Evolutionary conservation across 30 jellyfish, hydroid and myxozoan genomes (phyloP), one percentile per base, ranked within the genome.

Genomic region (Turritopsis dohrnii): DNA sequence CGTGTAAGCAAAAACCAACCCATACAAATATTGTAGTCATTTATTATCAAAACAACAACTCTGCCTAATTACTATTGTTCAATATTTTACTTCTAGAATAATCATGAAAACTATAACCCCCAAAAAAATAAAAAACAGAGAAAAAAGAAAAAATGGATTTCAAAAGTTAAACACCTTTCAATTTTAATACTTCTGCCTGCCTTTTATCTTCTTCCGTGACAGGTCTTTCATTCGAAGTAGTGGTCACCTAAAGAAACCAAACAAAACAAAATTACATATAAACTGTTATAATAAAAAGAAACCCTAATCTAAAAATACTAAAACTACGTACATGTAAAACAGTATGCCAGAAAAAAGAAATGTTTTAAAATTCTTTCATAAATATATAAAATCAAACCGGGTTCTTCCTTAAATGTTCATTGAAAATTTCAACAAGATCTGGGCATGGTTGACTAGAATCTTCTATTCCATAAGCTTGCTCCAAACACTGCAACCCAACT

Each of bases 401-500:
- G 28, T 66, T 66, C 76, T 66, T 66, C 76, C 24, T 74, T 52
- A 74, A 52, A 9, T 26, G 65, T 19, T 23, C 83, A 16, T 29
- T 30, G 41, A 22, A 74, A 7, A 24, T 74, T 21, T 24, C 54
- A 9, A 74, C 28, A 74, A 29, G 65, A 30, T 74, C 24, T 16
- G 26, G 60, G 9, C 54, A 69, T 69, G 87, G 52, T 17, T 88
- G 65, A 24, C 26, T 54, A 13, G 77, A 29, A 28, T 54, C 88
- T 28, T 84, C 88, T 17, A 84, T 28, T 4, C 90, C 88, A 54
- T 84, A 84, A 24, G 90, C 90, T 24, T 53, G 25, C 80, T 84
- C 81, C 29, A 84, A 54, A 52, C 90, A 84, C 25, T 84, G 88
- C 52, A 84, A 72, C 52, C 89, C 90, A 73, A 84, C 90, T 79